Conservation (phyloP, 2,113 vertebrate species). For the Circaetus cinerascens region DNA sequence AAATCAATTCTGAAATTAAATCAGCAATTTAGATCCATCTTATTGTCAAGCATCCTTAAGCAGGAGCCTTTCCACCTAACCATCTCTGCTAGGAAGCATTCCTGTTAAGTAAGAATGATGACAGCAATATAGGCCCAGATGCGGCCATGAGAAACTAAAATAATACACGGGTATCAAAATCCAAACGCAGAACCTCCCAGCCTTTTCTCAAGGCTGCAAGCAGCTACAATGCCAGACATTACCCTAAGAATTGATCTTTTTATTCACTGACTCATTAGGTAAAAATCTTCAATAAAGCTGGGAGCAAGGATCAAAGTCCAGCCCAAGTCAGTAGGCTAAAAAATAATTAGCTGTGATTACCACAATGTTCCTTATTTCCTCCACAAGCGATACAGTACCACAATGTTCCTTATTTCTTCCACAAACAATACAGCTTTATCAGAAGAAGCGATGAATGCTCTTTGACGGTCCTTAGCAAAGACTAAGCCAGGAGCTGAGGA, state of each 20-base stretch:
- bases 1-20: constrained; percentile 39
- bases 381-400: neutral
- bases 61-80: neutral
- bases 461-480: neutral
- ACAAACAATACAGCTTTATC: neutral
- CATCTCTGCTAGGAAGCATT: neutral
- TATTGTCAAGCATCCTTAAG: neutral
- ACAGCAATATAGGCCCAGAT: neutral
- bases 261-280: neutral
- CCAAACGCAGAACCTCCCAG: neutral
- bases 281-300: neutral
- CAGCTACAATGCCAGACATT: neutral
- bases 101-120: neutral
- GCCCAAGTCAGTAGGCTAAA: neutral
- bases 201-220: neutral
- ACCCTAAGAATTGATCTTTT: neutral
- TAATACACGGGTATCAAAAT: neutral
- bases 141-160: neutral
- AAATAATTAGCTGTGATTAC: neutral
- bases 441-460: neutral
- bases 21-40: constrained; percentile 8
- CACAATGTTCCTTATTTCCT: neutral
- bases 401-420: neutral
- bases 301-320: neutral
- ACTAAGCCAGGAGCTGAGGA: neutral